A percentile compares a stretch with the other conserved stretches of the same genome.
These are phyloP conservation scores for Fulmarus glacialis DNA, from an alignment of 2,113 vertebrate species.

Conservation along the genomic window DNA sequence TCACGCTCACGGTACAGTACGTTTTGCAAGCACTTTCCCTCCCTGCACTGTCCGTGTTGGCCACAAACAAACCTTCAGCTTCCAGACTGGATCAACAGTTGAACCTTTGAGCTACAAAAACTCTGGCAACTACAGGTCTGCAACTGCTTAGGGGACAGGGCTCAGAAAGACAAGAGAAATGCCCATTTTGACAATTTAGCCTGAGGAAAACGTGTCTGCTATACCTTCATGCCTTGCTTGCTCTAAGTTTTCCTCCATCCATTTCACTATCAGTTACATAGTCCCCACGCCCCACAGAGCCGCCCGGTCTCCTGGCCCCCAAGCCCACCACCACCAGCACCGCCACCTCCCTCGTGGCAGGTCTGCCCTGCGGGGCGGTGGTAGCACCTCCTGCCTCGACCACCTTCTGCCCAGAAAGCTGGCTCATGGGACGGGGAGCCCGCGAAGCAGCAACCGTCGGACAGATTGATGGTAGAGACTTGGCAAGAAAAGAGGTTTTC, in stretches of 20 bases:
- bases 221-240: background rate
- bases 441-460: background rate
- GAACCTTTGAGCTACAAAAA: background rate
- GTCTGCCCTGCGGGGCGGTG: fast-evolving
- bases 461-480: background rate
- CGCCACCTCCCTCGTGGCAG: fast-evolving
- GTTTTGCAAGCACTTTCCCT: background rate
- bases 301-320: background rate
- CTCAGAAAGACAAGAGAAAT: background rate
- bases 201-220: fast-evolving
- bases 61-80: background rate
- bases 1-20: fast-evolving
- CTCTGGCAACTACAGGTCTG: background rate
- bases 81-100: background rate
- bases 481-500: background rate
- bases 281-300: fast-evolving
- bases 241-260: background rate
- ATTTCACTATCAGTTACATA: background rate
- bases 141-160: background rate
- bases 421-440: fast-evolving
- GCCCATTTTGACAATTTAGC: background rate
- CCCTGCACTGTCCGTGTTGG: fast-evolving
- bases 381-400: background rate
- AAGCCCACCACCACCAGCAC: background rate
- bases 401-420: background rate